phyloP scores from a whole-genome alignment of 2,888 invertebrate species.

The Stegana nigrithorax region DNA sequence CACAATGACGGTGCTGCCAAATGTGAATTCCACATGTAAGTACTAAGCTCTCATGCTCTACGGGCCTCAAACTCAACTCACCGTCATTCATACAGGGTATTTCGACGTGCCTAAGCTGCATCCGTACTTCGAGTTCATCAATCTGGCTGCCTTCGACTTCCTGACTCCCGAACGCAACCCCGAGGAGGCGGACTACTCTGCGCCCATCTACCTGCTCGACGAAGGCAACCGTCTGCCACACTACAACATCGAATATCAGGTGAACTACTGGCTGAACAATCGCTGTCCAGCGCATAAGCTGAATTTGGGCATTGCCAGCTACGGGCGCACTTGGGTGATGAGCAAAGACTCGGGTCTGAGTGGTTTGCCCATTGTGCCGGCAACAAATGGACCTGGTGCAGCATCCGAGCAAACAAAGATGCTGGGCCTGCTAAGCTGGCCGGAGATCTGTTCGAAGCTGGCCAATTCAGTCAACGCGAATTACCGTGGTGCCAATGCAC shows the following conservation, averaged over 20 bases:
- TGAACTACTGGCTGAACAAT: slow-evolving; percentile 73
- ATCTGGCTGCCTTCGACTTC: slow-evolving; percentile 84
- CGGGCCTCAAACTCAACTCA: not conserved
- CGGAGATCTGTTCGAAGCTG: slow-evolving; percentile 81
- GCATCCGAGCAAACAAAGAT: slow-evolving; percentile 78
- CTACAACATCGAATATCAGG: slow-evolving; percentile 76
- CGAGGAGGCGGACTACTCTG: slow-evolving; percentile 82
- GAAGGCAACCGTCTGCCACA: slow-evolving; percentile 74
- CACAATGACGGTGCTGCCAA: slow-evolving; percentile 79
- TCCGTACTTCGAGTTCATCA: slow-evolving; percentile 81
- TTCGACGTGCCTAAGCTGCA: slow-evolving; percentile 80
- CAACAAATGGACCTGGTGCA: slow-evolving; percentile 76
- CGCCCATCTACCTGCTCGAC: slow-evolving; percentile 79
- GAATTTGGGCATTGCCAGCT: slow-evolving; percentile 78
- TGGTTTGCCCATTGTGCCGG: slow-evolving; percentile 79
- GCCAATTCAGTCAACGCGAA: slow-evolving; percentile 73
- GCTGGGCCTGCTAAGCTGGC: slow-evolving; percentile 80
- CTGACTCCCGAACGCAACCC: slow-evolving; percentile 80
- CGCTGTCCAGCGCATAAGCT: slow-evolving; percentile 77
- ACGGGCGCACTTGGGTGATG: slow-evolving; percentile 82
- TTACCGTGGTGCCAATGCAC: slow-evolving; percentile 73
- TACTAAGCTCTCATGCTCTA: no score
- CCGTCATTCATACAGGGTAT: slow-evolving; percentile 72
- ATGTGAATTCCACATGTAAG: slow-evolving; percentile 80
- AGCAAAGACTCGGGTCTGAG: slow-evolving; percentile 78